Evolutionary conservation across 2,888 invertebrate genomes (phyloP).

Genomic region (Aproaerema taeniolella): DNA sequence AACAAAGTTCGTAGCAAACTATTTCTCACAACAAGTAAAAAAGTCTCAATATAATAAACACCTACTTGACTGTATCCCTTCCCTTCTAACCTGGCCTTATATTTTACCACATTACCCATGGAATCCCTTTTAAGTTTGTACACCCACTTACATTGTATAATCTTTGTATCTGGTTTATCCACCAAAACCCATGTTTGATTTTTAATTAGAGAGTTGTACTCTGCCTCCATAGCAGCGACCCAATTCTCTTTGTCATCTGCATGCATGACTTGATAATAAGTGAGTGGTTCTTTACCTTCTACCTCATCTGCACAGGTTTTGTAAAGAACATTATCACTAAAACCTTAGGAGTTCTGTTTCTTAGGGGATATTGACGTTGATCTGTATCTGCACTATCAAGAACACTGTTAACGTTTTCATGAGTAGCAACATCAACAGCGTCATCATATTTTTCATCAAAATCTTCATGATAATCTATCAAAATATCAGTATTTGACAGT

Average conservation of each 20-base stretch:
- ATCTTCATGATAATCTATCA: neutral
- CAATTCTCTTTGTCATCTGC: neutral
- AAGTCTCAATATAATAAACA: neutral
- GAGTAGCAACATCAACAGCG: neutral
- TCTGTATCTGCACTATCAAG: neutral
- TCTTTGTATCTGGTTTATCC: neutral
- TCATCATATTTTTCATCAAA: neutral
- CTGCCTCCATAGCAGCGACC: neutral
- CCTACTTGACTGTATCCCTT: neutral
- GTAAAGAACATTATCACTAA: neutral
- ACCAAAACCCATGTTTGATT: neutral
- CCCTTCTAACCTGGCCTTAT: neutral
- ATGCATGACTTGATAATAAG: neutral
- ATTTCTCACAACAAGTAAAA: neutral
- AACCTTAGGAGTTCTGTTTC: too few species aligned
- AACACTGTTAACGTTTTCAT: neutral
- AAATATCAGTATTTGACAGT: too few species aligned
- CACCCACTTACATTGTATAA: neutral
- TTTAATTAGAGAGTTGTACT: neutral
- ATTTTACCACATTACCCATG: neutral
- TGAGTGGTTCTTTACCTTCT: neutral
- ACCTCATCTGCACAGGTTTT: neutral
- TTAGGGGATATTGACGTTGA: neutral
- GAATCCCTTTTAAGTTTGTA: neutral
- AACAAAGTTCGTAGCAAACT: neutral